These are phyloP conservation scores for Arvicanthis niloticus DNA, from an alignment of 2,113 vertebrate species.

Conservation along the genomic window DNA sequence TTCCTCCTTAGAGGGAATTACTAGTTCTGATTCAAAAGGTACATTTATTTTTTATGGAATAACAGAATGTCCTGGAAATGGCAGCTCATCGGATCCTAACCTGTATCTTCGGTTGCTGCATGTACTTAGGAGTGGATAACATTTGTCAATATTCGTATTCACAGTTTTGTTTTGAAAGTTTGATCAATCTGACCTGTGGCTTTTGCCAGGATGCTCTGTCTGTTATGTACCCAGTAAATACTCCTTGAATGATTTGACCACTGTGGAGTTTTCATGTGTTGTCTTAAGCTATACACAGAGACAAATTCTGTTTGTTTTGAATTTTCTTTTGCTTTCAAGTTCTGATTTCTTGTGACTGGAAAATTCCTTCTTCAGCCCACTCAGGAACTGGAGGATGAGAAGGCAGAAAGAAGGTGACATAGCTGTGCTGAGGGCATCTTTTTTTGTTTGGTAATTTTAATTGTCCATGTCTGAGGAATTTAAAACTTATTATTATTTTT, in stretches of 20 bases:
- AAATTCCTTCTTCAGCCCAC: neutral
- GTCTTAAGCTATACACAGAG: constrained; percentile 14
- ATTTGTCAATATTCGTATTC: constrained; percentile 6
- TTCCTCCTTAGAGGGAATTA: neutral
- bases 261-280: neutral
- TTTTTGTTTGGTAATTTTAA: constrained; percentile 42
- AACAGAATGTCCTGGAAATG: constrained; percentile 45
- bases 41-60: neutral
- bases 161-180: constrained; percentile 22
- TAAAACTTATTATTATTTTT: constrained; percentile 49
- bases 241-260: neutral
- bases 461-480: neutral
- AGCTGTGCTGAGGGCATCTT: neutral
- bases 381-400: neutral
- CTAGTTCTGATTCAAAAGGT: constrained; percentile 36
- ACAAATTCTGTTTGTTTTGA: constrained; percentile 37
- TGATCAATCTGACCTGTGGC: neutral
- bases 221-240: neutral
- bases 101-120: neutral
- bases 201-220: neutral
- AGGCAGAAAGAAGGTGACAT: neutral
- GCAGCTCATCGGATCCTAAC: neutral
- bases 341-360: constrained; percentile 38
- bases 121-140: constrained; percentile 1
- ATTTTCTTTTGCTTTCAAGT: neutral